A percentile compares a stretch with the other conserved stretches of the same genome.
phyloP scores from a whole-genome alignment of 1,140 invertebrate genomes.

The Eufriesea mexicana region DNA sequence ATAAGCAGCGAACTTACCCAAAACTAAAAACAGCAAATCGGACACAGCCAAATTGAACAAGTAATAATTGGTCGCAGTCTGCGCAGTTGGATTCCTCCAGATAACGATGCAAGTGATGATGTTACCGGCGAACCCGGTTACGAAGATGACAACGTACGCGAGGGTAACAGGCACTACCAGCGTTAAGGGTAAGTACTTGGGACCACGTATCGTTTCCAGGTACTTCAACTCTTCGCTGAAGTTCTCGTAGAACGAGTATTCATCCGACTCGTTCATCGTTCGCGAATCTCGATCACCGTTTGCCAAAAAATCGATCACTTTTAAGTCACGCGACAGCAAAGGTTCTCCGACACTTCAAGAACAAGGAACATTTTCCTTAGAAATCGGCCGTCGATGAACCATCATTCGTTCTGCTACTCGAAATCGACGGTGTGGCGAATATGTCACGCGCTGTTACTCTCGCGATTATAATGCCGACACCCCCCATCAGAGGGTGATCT shows the following conservation, averaged over 20 bases:
- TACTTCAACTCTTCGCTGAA: conserved; percentile 66
- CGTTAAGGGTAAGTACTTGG: conserved; percentile 73
- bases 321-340: not conserved
- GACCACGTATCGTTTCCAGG: conserved; percentile 64
- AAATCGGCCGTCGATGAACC: not conserved
- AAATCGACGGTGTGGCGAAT: not conserved
- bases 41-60: conserved; percentile 85
- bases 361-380: not conserved
- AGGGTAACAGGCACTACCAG: conserved; percentile 80
- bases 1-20: conserved; percentile 71
- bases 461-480: not conserved
- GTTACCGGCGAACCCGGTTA: conserved; percentile 86
- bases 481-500: not conserved
- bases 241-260: conserved; percentile 42
- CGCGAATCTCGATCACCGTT: conserved; percentile 3
- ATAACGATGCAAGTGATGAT: conserved; percentile 87
- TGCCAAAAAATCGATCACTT: not conserved
- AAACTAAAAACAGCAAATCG: conserved; percentile 77
- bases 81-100: conserved; percentile 83
- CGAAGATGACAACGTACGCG: conserved; percentile 84
- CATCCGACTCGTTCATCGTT: conserved; percentile 53
- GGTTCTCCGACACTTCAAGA: not conserved
- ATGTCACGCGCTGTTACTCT: not conserved
- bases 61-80: conserved; percentile 86
- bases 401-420: not conserved